Conservation (phyloP, 2,113 vertebrate species). For the Corythornis cristatus region DNA sequence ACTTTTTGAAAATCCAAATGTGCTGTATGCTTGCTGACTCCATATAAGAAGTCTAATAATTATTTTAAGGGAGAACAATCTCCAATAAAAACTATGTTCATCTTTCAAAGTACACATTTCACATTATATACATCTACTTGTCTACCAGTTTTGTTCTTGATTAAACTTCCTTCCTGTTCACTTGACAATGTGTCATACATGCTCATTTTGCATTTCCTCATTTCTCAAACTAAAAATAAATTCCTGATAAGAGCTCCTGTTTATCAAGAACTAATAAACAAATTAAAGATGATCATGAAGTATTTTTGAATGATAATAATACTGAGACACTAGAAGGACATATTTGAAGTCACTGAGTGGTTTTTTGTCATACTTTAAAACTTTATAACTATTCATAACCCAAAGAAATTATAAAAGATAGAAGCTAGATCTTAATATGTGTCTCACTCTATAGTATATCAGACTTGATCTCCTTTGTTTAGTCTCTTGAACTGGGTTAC, state of each 20-base stretch:
- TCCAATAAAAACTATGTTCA: background rate
- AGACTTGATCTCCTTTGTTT: background rate
- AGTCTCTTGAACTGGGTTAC: background rate
- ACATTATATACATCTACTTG: background rate
- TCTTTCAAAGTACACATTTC: background rate
- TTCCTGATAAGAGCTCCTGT: background rate
- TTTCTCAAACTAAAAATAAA: background rate
- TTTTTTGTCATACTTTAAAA: background rate
- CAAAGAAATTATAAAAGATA: background rate
- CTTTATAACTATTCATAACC: background rate
- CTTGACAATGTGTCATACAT: background rate
- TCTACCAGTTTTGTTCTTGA: slow-evolving; percentile 21
- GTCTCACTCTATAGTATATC: background rate
- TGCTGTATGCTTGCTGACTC: background rate
- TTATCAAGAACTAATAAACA: background rate
- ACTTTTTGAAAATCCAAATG: background rate
- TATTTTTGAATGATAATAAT: background rate
- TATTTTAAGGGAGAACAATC: slow-evolving; percentile 5
- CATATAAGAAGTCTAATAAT: background rate
- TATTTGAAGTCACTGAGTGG: background rate
- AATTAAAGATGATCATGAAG: background rate
- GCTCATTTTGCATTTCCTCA: background rate
- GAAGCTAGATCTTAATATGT: background rate
- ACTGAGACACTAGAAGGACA: background rate
- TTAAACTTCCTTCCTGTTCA: slow-evolving; percentile 17